Conservation (phyloP, 2,797 vertebrate genomes). For the Spizella passerina region DNA sequence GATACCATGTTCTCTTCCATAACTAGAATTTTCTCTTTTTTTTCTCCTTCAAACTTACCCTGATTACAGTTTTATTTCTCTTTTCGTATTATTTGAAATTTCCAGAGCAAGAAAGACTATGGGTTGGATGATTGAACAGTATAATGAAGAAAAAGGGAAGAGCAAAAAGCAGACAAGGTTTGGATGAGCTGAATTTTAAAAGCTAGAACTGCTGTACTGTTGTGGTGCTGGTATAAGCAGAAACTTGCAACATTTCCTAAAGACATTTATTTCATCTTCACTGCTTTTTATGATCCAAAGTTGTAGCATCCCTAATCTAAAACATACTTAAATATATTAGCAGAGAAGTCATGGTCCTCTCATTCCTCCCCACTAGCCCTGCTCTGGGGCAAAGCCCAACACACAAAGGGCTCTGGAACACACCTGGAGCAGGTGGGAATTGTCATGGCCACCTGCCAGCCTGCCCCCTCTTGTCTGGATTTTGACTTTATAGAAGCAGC, state of each 20-base stretch:
- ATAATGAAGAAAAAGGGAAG: background rate
- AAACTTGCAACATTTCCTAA: background rate
- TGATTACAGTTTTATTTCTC: background rate
- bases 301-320: background rate
- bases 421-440: fast-evolving
- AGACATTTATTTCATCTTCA: background rate
- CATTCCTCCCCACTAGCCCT: background rate
- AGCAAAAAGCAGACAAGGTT: background rate
- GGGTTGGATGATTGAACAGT: background rate
- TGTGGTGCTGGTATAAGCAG: background rate
- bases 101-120: background rate
- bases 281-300: background rate
- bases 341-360: fast-evolving
- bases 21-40: background rate
- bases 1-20: background rate
- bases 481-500: fast-evolving
- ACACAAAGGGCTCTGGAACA: too few species aligned
- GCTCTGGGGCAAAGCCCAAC: background rate
- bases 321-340: background rate
- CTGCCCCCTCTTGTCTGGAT: fast-evolving
- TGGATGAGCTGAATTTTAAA: background rate
- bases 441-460: background rate
- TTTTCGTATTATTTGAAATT: background rate
- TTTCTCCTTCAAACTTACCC: background rate
- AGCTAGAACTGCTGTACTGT: background rate